Base-by-base conservation (phyloP, 30 jellyfish, hydroid and myxozoan species). In the Phacellophora camtschatica region DNA sequence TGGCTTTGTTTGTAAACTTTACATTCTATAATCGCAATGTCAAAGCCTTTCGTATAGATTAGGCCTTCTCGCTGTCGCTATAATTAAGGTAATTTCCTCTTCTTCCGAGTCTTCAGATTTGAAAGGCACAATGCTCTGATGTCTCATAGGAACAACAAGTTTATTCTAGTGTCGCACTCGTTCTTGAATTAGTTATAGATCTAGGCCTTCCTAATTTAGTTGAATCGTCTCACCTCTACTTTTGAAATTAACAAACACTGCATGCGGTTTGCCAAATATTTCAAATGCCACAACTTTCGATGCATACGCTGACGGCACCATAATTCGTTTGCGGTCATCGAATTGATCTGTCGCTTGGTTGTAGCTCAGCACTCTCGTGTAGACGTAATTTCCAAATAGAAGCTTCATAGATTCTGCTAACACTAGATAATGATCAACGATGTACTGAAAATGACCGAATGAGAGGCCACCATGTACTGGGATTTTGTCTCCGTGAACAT, bases 301-400 rank as follows among this genome's bases (percentile, higher is more conserved):
- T 19, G 95, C 82, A 2, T 84, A 70, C 3, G 93, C 83, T 15
- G 67, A 61, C 23, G 95, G 86, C 19, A 85, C 74, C 10, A 71
- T 19, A 22, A 85, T 68, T 13, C 82, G 84, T 57, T 80, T 81
- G 32, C 61, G 59, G 20, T 55, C 53, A 56, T 84, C 92, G 73
- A 84, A 92, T 39, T 30, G 65, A 6, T 28, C 64, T 36, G 66
- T 4, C 4, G 54, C 27, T 0, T 62, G 67, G 37, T 80, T 73
- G 85, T 24, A 85, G 19, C 70, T 63, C 54, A 84, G 81, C 63
- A 92, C 87, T 71, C 94, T 92, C 5, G 98, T 74, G 46, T 25
- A 50, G 2, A 29, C 55, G 18, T 35, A 69, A 20, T 64, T 76
- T 16, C 27, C 49, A 29, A 23, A 78, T 13, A 74, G 83, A 1